phyloP scores from a whole-genome alignment of 2,113 vertebrate species.

The Notechis scutatus region DNA sequence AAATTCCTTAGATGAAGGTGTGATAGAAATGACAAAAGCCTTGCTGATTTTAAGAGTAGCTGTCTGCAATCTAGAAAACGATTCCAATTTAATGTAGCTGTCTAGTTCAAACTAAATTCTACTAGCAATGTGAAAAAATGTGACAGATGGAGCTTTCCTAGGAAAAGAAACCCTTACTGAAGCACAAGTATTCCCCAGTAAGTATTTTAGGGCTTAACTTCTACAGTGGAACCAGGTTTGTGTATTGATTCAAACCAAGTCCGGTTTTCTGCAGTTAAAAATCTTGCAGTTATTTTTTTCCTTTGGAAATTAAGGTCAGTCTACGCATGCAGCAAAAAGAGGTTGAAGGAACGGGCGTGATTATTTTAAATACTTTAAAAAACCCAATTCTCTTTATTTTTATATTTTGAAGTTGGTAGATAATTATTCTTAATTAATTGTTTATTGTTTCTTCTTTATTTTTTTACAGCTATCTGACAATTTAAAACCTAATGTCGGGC shows the following conservation, averaged over 20 bases:
- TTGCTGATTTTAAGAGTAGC: background rate
- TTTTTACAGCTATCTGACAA: background rate
- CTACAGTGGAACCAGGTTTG: background rate
- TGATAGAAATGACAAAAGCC: background rate
- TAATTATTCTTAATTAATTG: background rate
- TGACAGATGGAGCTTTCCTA: background rate
- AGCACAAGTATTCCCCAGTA: background rate
- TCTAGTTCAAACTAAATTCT: background rate
- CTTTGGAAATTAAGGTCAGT: background rate
- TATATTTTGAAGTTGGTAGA: background rate
- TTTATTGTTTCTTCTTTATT: background rate
- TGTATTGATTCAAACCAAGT: background rate
- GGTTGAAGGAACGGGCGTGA: background rate
- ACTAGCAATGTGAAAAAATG: background rate
- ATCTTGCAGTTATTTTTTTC: background rate
- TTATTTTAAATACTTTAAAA: background rate
- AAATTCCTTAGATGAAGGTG: background rate
- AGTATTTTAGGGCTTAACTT: background rate
- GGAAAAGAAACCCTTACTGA: background rate
- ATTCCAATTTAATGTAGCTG: background rate
- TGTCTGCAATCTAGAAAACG: background rate
- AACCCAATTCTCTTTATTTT: background rate
- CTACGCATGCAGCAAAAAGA: background rate
- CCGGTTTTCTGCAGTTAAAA: background rate
- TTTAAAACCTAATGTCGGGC: background rate